Evolutionary conservation across 2,797 vertebrate species (phyloP).

Genomic region (Paratrypauchen microcephalus): DNA sequence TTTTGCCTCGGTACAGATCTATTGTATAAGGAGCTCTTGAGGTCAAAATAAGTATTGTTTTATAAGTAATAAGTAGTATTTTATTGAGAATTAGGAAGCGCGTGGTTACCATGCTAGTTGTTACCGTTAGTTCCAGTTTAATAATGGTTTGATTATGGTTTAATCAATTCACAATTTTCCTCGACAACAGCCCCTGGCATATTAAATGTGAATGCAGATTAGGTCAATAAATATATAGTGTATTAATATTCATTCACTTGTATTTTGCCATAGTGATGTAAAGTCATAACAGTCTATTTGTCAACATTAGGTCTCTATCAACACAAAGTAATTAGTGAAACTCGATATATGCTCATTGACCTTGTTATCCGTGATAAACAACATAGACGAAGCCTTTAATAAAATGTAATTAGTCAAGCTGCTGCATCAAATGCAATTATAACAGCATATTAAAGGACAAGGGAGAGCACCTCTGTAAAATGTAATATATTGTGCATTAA

Average conservation of each 20-base stretch:
- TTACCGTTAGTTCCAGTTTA: no score
- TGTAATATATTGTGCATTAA: background rate
- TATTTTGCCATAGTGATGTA: background rate
- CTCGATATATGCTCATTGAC: slow-evolving; percentile 3
- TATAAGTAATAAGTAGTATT: no score
- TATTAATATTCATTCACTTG: background rate
- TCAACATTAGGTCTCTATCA: slow-evolving; percentile 2
- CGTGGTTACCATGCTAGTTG: no score
- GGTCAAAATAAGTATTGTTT: no score
- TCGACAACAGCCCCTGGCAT: no score
- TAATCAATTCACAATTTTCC: no score
- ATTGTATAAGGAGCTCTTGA: no score
- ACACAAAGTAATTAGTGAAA: background rate
- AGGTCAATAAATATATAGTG: no score
- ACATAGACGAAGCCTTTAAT: background rate
- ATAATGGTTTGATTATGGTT: no score
- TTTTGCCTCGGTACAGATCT: no score
- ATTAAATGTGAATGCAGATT: no score
- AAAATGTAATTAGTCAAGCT: background rate
- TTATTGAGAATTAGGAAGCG: no score
- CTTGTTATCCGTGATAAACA: slow-evolving; percentile 3
- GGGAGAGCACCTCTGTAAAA: background rate
- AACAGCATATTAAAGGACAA: background rate
- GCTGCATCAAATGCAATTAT: background rate
- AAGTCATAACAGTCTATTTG: background rate